A percentile compares a stretch with the other conserved stretches of the same genome.
These are phyloP conservation scores for Steatocranus sp. DNA, from an alignment of 2,797 vertebrate genomes.

Conservation along the genomic window DNA sequence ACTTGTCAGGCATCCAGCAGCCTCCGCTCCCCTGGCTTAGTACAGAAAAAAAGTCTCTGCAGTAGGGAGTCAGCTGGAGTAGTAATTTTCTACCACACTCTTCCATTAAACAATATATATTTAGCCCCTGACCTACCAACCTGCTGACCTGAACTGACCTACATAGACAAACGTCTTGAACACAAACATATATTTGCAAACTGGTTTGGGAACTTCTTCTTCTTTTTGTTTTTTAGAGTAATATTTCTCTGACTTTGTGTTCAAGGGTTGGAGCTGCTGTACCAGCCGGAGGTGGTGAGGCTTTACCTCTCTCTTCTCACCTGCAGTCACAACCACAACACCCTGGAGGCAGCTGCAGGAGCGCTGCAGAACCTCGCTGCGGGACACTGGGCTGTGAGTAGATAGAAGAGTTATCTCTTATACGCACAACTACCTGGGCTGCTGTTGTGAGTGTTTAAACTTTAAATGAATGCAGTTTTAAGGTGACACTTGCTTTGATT, in stretches of 20 bases:
- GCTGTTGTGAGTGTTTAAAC: background rate
- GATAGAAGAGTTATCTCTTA: background rate
- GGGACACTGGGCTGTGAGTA: slow-evolving; percentile 94
- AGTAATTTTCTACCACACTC: background rate
- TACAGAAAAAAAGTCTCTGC: slow-evolving; percentile 8
- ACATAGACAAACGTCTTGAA: background rate
- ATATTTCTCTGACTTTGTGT: background rate
- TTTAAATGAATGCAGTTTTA: background rate
- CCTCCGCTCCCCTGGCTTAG: slow-evolving; percentile 8
- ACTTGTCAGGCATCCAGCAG: slow-evolving; percentile 39
- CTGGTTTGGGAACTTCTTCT: background rate
- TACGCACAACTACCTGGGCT: background rate
- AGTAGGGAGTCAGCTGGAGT: background rate
- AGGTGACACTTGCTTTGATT: background rate
- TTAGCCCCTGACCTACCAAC: background rate
- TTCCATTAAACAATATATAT: slow-evolving; percentile 4
- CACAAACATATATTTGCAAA: background rate
- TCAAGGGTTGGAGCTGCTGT: slow-evolving; percentile 91
- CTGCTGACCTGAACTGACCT: background rate
- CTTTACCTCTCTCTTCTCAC: slow-evolving; percentile 96
- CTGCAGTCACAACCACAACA: slow-evolving; percentile 96
- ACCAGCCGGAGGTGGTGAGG: slow-evolving; percentile 95
- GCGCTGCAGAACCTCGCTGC: slow-evolving; percentile 97
- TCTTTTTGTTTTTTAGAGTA: background rate
- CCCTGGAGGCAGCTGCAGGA: slow-evolving; percentile 93